Evolutionary conservation across 35 echinoderm and acorn worm species (phyloP).

Genomic region (Ophiothrix spiculata): DNA sequence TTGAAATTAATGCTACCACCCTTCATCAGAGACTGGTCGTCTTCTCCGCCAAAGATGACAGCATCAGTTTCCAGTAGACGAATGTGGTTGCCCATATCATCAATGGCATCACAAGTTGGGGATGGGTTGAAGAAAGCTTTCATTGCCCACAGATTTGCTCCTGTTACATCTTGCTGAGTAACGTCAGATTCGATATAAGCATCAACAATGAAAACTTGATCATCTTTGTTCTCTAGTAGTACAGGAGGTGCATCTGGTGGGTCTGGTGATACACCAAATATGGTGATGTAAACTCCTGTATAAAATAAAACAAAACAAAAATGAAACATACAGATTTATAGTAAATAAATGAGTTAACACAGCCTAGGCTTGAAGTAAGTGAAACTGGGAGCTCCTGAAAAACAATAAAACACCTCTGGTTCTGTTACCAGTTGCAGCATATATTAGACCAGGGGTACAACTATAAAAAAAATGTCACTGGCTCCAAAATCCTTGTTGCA

Average conservation of each 20-base stretch:
- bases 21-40: background rate
- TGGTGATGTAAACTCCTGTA: conserved; percentile 9
- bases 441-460: too few relatives aligned
- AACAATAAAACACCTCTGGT: too few relatives aligned
- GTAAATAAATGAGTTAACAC: too few relatives aligned
- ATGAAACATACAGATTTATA: too few relatives aligned
- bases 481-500: too few relatives aligned
- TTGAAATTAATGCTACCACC: conserved; percentile 14
- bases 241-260: background rate
- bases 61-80: background rate
- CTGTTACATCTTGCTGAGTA: background rate
- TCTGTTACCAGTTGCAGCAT: too few relatives aligned
- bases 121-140: conserved; percentile 11
- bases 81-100: background rate
- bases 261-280: background rate
- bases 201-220: conserved; percentile 7
- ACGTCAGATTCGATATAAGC: background rate
- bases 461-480: too few relatives aligned
- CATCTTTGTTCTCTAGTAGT: conserved; percentile 14
- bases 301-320: too few relatives aligned
- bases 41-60: background rate
- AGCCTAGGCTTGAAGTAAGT: too few relatives aligned
- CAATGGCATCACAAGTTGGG: background rate
- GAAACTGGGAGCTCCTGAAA: too few relatives aligned
- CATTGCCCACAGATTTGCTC: conserved; percentile 17